Conservation (phyloP, 1,140 invertebrate species). For the Panagrolaimus sp. region DNA sequence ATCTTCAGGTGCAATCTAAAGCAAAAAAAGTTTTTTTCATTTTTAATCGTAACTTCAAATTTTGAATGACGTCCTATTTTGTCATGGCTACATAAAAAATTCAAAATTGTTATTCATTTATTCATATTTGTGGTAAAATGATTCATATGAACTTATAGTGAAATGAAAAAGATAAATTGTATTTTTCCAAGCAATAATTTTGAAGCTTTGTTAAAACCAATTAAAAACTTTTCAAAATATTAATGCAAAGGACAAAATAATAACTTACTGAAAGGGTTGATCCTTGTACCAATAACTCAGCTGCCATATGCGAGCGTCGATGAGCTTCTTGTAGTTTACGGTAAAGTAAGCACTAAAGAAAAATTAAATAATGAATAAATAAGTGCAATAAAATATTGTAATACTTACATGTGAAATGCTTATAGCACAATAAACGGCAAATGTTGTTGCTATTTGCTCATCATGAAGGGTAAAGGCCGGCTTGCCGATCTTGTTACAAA, state of each 20-base stretch:
- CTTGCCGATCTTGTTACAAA: constrained; percentile 73
- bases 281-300: constrained; percentile 65
- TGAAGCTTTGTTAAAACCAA: no score
- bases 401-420: constrained; percentile 71
- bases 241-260: no score
- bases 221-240: no score
- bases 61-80: no score
- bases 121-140: neutral
- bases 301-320: constrained; percentile 70
- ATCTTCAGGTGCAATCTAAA: constrained; percentile 61
- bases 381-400: constrained; percentile 10
- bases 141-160: no score
- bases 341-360: constrained; percentile 68
- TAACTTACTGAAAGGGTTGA: constrained; percentile 49
- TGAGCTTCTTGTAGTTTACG: constrained; percentile 73
- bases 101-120: no score
- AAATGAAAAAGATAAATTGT: no score
- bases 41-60: no score
- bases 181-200: no score
- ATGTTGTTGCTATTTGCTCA: constrained; percentile 74
- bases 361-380: constrained; percentile 5
- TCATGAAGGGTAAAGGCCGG: constrained; percentile 73
- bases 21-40: no score
- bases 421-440: constrained; percentile 77
- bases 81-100: no score